phyloP scores from a whole-genome alignment of 2,888 invertebrate species.

The Tetragnatha montana region DNA sequence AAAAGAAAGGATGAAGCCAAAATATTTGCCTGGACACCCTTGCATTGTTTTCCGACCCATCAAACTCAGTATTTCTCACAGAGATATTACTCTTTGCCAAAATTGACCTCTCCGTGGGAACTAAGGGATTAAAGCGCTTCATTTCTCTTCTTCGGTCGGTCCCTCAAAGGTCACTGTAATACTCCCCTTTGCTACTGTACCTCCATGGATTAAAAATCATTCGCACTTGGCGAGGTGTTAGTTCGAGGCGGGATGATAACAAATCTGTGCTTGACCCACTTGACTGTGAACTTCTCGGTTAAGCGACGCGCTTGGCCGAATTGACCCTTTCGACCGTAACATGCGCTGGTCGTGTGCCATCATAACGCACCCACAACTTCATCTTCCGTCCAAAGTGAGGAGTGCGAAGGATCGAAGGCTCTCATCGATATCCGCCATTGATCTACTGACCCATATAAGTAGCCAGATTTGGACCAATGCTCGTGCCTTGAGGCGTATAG shows the following conservation, averaged over 20 bases:
- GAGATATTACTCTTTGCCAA: too few species aligned
- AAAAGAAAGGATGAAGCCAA: too few species aligned
- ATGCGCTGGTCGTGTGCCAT: constrained; percentile 31
- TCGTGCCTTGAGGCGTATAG: constrained; percentile 50
- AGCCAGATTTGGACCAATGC: constrained; percentile 67
- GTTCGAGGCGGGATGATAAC: constrained; percentile 5
- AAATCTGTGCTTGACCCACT: constrained; percentile 67
- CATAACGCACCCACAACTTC: constrained; percentile 34
- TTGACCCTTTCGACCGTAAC: constrained; percentile 67
- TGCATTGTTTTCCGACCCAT: too few species aligned
- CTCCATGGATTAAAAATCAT: neutral
- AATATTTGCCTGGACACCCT: too few species aligned
- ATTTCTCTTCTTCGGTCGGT: too few species aligned
- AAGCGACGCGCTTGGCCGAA: constrained; percentile 49
- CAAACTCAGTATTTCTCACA: too few species aligned
- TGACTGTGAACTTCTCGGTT: constrained; percentile 56
- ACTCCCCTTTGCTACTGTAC: too few species aligned
- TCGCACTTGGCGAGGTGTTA: neutral
- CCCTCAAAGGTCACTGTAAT: too few species aligned
- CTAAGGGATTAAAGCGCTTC: too few species aligned
- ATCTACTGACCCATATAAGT: constrained; percentile 68
- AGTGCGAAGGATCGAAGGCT: constrained; percentile 31
- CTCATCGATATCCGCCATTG: constrained; percentile 43
- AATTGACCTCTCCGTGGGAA: too few species aligned
- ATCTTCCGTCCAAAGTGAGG: constrained; percentile 19